A percentile compares a stretch with the other conserved stretches of the same genome.
phyloP scores from a whole-genome alignment of 2,797 vertebrate genomes.

The Geotrypetes seraphini region DNA sequence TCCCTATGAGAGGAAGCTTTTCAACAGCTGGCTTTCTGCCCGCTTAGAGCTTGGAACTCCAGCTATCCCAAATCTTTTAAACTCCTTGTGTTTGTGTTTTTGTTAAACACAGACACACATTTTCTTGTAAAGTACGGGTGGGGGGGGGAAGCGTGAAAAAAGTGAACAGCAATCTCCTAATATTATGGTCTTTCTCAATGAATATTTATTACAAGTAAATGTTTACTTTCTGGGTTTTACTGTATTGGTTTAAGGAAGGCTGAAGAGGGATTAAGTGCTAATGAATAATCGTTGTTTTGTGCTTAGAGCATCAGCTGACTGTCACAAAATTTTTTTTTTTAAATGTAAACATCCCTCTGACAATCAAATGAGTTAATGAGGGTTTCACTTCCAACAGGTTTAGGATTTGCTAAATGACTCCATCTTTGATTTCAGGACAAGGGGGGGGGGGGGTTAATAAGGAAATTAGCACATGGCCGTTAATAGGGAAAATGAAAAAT shows the following conservation, averaged over 20 bases:
- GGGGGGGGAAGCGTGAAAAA: too few species aligned
- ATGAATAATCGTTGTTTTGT: conserved; percentile 34
- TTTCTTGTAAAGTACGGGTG: too few species aligned
- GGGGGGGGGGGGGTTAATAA: too few species aligned
- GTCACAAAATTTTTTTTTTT: conserved; percentile 30
- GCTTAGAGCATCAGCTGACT: conserved; percentile 30
- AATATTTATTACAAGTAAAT: conserved; percentile 35
- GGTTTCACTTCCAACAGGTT: too few species aligned
- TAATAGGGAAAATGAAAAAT: too few species aligned
- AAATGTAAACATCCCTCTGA: too few species aligned
- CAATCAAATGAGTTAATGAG: too few species aligned
- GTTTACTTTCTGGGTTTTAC: conserved; percentile 35
- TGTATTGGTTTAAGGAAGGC: conserved; percentile 37
- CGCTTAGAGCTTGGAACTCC: conserved; percentile 9
- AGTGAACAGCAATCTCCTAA: too few species aligned
- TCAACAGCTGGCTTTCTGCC: conserved; percentile 15
- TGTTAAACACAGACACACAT: too few species aligned
- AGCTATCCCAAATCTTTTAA: conserved; percentile 25
- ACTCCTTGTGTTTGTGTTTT: conserved; percentile 14
- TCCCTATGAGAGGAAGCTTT: conserved; percentile 16
- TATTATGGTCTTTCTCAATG: conserved; percentile 30
- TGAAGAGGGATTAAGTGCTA: conserved; percentile 35
- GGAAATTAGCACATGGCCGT: too few species aligned
- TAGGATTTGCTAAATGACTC: too few species aligned
- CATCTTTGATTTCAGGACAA: too few species aligned